Conservation (phyloP, 2,888 invertebrate genomes). For the Scrobipalpa costella region DNA sequence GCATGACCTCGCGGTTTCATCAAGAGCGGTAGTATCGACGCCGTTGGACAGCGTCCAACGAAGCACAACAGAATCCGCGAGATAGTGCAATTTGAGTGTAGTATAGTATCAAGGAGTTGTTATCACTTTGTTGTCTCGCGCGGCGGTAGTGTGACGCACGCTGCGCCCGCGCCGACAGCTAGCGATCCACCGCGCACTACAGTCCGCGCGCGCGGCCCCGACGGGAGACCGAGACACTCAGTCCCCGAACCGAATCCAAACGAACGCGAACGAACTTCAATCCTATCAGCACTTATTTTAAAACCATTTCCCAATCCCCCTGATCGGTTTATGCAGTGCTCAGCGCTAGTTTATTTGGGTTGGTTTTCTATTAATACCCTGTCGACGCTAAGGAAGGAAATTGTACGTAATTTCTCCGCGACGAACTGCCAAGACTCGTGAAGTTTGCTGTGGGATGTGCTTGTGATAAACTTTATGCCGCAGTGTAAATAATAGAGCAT, state of each 20-base stretch:
- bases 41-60: conserved; percentile 59
- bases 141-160: conserved; percentile 62
- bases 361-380: conserved; percentile 63
- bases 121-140: conserved; percentile 71
- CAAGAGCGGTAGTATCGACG: conserved; percentile 49
- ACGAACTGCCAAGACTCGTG: conserved; percentile 72
- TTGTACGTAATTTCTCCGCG: conserved; percentile 63
- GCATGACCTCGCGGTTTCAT: conserved; percentile 60
- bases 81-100: conserved; percentile 43
- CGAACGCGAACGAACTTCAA: conserved; percentile 73
- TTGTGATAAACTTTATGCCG: conserved; percentile 65
- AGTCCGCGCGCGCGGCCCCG: conserved; percentile 63
- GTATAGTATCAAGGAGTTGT: conserved; percentile 64
- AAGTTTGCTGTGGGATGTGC: conserved; percentile 62
- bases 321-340: conserved; percentile 37
- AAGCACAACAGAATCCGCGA: conserved; percentile 55
- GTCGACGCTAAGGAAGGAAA: conserved; percentile 58
- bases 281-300: conserved; percentile 48
- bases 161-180: conserved; percentile 59
- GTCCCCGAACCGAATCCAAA: conserved; percentile 57
- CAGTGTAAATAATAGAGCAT: conserved; percentile 55
- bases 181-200: conserved; percentile 49
- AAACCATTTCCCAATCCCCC: conserved; percentile 40
- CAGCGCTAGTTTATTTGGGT: conserved; percentile 37
- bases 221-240: conserved; percentile 60